These are phyloP conservation scores for Chymomyza fuscimana DNA, from an alignment of 2,888 invertebrate species.

Conservation along the genomic window DNA sequence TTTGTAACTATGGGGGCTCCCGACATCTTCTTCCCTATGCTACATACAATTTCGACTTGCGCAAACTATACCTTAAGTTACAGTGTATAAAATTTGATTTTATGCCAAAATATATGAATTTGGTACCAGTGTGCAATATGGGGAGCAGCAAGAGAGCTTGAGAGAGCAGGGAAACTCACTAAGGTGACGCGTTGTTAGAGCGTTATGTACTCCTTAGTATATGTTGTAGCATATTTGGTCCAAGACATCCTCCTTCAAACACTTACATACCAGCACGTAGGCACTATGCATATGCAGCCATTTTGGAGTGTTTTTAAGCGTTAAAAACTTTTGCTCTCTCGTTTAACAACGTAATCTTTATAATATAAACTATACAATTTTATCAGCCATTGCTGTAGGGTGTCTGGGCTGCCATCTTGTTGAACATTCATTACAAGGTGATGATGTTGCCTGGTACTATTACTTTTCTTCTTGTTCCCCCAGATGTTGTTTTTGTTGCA, in stretches of 20 bases:
- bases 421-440: conserved; percentile 17
- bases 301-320: conserved; percentile 33
- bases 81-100: too few species aligned
- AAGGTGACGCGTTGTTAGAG: conserved; percentile 32
- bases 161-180: background rate
- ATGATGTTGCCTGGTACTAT: background rate
- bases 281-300: conserved; percentile 25
- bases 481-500: conserved; percentile 18
- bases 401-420: conserved; percentile 7
- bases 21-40: too few species aligned
- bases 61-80: too few species aligned
- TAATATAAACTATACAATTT: conserved; percentile 52
- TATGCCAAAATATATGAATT: too few species aligned
- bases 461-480: conserved; percentile 11
- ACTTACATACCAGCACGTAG: background rate
- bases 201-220: conserved; percentile 45
- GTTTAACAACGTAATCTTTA: conserved; percentile 46
- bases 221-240: conserved; percentile 42
- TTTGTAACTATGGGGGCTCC: too few species aligned
- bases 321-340: conserved; percentile 23
- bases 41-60: too few species aligned
- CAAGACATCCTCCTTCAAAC: conserved; percentile 17
- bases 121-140: background rate
- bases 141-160: background rate
- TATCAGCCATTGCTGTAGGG: conserved; percentile 32